Evolutionary conservation across 2,113 vertebrate genomes (phyloP).

Genomic region (Protomyctophum bolini): DNA sequence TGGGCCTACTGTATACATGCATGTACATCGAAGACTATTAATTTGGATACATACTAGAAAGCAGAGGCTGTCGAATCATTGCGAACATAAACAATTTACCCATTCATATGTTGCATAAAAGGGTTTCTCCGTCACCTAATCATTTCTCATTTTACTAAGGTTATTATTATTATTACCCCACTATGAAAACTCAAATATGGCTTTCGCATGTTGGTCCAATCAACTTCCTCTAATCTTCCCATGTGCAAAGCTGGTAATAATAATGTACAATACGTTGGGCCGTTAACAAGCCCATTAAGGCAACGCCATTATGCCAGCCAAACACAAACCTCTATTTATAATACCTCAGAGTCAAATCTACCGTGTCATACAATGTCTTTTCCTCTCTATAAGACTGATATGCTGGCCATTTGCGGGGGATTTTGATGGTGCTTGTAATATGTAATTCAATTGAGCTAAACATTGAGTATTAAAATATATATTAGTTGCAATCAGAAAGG

Average conservation of each 20-base stretch:
- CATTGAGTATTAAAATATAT: slow-evolving; percentile 59
- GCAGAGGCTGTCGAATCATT: too few species aligned
- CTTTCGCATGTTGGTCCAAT: neutral
- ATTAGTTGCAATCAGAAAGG: slow-evolving; percentile 46
- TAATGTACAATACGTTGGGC: slow-evolving; percentile 18
- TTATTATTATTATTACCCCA: neutral
- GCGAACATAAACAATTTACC: too few species aligned
- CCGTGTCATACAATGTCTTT: slow-evolving; percentile 48
- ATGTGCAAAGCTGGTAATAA: slow-evolving; percentile 31
- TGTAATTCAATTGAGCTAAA: slow-evolving; percentile 69
- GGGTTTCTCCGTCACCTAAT: too few species aligned
- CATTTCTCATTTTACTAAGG: too few species aligned
- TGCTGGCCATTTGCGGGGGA: slow-evolving; percentile 23
- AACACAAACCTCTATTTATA: slow-evolving; percentile 52
- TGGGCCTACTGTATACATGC: too few species aligned
- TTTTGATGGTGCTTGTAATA: slow-evolving; percentile 61
- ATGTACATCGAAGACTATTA: too few species aligned
- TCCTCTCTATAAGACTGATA: slow-evolving; percentile 29
- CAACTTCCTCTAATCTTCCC: slow-evolving; percentile 4
- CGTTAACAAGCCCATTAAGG: slow-evolving; percentile 58
- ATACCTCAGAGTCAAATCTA: slow-evolving; percentile 66
- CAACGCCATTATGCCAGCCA: slow-evolving; percentile 49
- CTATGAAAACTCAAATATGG: neutral
- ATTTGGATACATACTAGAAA: too few species aligned
- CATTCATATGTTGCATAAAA: too few species aligned